Evolutionary conservation across 2,888 invertebrate species (phyloP).

Genomic region (Drosophila leonis): DNA sequence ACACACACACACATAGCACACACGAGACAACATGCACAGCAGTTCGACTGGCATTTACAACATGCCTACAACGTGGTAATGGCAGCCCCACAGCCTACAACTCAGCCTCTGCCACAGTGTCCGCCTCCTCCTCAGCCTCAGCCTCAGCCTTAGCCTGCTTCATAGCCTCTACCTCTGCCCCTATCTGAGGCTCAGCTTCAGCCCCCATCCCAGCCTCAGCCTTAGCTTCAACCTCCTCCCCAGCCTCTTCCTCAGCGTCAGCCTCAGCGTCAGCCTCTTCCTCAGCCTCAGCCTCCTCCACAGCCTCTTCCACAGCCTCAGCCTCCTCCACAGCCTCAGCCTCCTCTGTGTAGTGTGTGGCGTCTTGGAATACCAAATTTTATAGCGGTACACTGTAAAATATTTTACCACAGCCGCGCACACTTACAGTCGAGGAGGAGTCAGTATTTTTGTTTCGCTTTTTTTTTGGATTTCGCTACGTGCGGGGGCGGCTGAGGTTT

Average conservation of each 20-base stretch:
- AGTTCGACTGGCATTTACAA: constrained; percentile 78
- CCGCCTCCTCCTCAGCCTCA: not conserved
- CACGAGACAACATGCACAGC: constrained; percentile 58
- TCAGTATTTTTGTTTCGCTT: not conserved
- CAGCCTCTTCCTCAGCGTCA: not conserved
- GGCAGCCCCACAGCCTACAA: constrained; percentile 64
- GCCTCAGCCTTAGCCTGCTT: not conserved
- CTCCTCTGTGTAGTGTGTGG: constrained; percentile 41
- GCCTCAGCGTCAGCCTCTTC: not conserved
- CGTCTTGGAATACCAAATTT: constrained; percentile 78
- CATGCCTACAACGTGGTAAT: constrained; percentile 80
- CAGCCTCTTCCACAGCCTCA: no score
- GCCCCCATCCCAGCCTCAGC: not conserved
- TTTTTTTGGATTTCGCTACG: constrained; percentile 49
- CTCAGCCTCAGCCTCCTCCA: not conserved
- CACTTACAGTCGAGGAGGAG: constrained; percentile 9
- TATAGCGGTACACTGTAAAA: constrained; percentile 80
- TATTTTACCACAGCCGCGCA: constrained; percentile 49
- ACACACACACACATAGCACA: constrained; percentile 26
- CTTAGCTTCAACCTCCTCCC: not conserved
- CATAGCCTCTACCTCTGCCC: not conserved
- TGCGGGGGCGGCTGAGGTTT: constrained; percentile 75
- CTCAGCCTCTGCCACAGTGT: constrained; percentile 15
- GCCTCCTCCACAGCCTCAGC: not conserved
- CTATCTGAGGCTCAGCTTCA: not conserved